These are phyloP conservation scores for Ophioninae sp. DNA, from an alignment of 2,888 invertebrate genomes.

Conservation along the genomic window DNA sequence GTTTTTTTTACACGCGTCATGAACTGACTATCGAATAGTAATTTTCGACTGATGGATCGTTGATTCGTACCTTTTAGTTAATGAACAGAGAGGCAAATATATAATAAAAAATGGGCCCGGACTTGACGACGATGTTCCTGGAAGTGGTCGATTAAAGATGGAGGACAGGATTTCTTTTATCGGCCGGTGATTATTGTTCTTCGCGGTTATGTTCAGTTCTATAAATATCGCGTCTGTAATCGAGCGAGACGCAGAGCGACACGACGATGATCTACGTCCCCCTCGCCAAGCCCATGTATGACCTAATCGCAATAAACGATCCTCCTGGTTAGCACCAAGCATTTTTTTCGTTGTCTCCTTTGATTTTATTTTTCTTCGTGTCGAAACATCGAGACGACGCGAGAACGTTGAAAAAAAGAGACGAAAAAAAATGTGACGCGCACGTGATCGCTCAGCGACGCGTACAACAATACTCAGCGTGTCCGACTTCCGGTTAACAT, in stretches of 20 bases:
- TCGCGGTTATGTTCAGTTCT: slow-evolving; percentile 72
- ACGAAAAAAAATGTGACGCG: slow-evolving; percentile 38
- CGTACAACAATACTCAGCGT: slow-evolving; percentile 31
- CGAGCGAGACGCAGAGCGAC: slow-evolving; percentile 68
- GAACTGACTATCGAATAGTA: not conserved
- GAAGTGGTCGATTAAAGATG: slow-evolving; percentile 52
- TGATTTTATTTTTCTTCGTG: slow-evolving; percentile 27
- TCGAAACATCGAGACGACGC: slow-evolving; percentile 25
- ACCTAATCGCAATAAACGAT: slow-evolving; percentile 70
- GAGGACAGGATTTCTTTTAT: slow-evolving; percentile 39
- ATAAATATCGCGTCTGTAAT: slow-evolving; percentile 75
- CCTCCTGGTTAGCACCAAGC: not conserved
- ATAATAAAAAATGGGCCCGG: not conserved
- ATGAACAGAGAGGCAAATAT: not conserved
- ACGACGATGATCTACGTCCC: slow-evolving; percentile 62
- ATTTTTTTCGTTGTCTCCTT: slow-evolving; percentile 24
- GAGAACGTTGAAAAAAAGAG: slow-evolving; percentile 26
- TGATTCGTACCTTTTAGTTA: not conserved
- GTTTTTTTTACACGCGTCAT: not conserved
- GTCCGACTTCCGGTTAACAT: not conserved
- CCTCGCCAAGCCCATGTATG: slow-evolving; percentile 75
- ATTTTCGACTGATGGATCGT: not conserved
- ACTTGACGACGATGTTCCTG: slow-evolving; percentile 31
- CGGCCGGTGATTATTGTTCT: slow-evolving; percentile 59
- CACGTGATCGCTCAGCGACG: slow-evolving; percentile 53